Evolutionary conservation across 2,888 invertebrate species (phyloP).

Genomic region (Brachylomia viminalis): DNA sequence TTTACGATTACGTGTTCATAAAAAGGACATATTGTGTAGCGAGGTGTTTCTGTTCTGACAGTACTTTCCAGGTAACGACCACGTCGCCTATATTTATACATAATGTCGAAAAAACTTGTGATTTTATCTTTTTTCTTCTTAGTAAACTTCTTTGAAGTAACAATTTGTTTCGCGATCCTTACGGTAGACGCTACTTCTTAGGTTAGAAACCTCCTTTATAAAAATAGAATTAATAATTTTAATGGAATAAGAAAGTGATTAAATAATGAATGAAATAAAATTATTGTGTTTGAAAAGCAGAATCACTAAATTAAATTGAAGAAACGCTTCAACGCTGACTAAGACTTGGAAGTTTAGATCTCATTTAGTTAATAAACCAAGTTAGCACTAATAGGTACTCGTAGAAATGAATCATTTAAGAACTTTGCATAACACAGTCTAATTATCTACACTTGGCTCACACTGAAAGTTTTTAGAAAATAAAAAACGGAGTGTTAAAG

Average conservation of each 20-base stretch:
- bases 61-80: conserved; percentile 7
- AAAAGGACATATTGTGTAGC: conserved; percentile 69
- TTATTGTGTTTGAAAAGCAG: conserved; percentile 25
- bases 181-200: background rate
- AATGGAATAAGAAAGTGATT: conserved; percentile 8
- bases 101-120: background rate
- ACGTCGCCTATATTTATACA: background rate
- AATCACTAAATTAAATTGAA: conserved; percentile 60
- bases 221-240: conserved; percentile 6
- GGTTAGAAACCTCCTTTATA: background rate
- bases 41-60: conserved; percentile 65
- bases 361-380: background rate
- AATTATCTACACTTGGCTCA: no score
- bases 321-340: conserved; percentile 1
- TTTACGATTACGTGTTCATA: conserved; percentile 80
- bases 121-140: background rate
- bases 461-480: no score
- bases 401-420: background rate
- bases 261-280: background rate
- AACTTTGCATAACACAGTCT: no score
- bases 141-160: background rate
- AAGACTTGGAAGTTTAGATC: background rate
- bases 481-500: no score
- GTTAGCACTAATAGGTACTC: background rate
- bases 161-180: background rate